These are phyloP conservation scores for Trogon surrucura DNA, from an alignment of 2,113 vertebrate species.

Conservation along the genomic window DNA sequence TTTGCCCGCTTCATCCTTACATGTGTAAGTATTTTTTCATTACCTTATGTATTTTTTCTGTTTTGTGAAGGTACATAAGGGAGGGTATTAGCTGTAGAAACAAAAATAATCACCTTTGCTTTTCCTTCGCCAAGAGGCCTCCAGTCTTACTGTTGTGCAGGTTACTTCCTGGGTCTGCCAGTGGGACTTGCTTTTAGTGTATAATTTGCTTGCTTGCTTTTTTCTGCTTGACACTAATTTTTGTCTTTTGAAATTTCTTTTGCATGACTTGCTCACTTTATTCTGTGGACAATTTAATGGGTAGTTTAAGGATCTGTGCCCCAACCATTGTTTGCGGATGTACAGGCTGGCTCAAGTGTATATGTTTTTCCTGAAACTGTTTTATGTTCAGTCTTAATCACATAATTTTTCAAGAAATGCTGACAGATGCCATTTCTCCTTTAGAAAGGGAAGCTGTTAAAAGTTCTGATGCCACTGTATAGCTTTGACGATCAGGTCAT, in stretches of 20 bases:
- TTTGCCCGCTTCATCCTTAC: not conserved
- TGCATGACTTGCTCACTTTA: not conserved
- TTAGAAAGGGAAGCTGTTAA: not conserved
- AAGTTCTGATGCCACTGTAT: not conserved
- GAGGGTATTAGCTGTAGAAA: not conserved
- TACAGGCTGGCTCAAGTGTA: not conserved
- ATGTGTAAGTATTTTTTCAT: not conserved
- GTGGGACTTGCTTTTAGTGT: not conserved
- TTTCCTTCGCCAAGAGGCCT: constrained; percentile 43
- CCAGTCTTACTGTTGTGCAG: not conserved
- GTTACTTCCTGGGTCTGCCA: not conserved
- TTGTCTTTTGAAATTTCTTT: not conserved
- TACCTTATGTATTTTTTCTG: not conserved
- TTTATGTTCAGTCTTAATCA: not conserved
- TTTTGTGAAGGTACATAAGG: not conserved
- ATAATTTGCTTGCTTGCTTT: not conserved
- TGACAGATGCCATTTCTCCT: not conserved
- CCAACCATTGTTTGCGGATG: fast-evolving
- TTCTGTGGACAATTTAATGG: not conserved
- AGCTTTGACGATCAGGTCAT: not conserved
- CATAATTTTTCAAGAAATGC: not conserved
- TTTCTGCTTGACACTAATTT: not conserved
- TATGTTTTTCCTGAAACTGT: not conserved
- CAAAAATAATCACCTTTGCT: not conserved
- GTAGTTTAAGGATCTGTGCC: not conserved